Evolutionary conservation across 2,113 vertebrate genomes (phyloP).

Genomic region (Erpornis zantholeuca): DNA sequence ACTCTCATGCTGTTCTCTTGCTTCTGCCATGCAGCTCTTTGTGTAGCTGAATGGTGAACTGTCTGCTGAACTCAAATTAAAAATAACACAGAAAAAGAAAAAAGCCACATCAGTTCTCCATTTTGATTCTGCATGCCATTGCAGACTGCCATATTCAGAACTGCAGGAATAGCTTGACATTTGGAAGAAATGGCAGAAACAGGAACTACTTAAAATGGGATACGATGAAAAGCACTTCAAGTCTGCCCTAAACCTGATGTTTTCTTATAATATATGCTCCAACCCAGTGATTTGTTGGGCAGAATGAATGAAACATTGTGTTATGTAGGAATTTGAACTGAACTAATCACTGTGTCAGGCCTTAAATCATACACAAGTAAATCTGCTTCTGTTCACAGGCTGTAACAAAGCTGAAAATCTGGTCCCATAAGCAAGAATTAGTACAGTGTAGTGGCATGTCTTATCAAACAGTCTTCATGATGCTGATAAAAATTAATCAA

Average conservation of each 20-base stretch:
- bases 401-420: not conserved
- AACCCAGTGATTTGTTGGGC: not conserved
- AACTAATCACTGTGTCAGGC: not conserved
- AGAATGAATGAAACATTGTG: not conserved
- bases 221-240: not conserved
- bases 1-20: not conserved
- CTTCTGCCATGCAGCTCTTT: not conserved
- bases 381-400: not conserved
- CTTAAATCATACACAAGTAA: not conserved
- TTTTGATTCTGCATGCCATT: not conserved
- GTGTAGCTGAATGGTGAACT: not conserved
- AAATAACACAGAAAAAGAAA: not conserved
- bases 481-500: not conserved
- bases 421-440: not conserved
- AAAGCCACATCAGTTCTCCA: not conserved
- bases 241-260: not conserved
- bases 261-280: not conserved
- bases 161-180: not conserved
- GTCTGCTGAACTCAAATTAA: not conserved
- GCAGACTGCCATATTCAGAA: not conserved
- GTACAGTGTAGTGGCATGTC: not conserved
- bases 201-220: not conserved
- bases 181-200: not conserved
- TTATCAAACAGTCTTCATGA: not conserved
- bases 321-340: not conserved